Conservation (phyloP, 2,888 invertebrate genomes). For the Chamaedrilus cognettii region DNA sequence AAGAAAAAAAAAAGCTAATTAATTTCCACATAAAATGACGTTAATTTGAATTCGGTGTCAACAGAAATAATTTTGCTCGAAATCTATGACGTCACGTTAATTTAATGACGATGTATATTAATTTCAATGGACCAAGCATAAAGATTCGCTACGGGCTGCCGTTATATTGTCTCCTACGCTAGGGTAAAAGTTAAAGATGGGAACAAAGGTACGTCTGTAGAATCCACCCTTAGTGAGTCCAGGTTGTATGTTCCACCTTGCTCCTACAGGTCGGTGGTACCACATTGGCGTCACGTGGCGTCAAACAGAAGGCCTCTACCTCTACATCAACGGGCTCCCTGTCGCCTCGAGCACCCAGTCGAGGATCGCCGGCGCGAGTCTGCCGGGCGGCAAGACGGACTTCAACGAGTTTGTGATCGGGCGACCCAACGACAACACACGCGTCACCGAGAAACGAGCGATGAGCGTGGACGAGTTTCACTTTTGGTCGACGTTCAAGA, state of each 20-base stretch:
- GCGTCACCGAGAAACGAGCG: conserved; percentile 34
- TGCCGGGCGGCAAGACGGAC: not conserved
- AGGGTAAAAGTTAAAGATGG: no score
- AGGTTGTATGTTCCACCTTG: not conserved
- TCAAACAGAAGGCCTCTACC: conserved; percentile 40
- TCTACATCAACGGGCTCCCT: conserved; percentile 51
- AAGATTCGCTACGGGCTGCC: no score
- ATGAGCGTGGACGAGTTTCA: conserved; percentile 52
- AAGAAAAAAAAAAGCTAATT: no score
- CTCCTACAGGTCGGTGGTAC: conserved; percentile 46
- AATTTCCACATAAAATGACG: no score
- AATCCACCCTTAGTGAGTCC: no score
- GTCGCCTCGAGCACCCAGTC: conserved; percentile 19
- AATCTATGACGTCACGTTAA: no score
- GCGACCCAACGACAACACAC: conserved; percentile 43
- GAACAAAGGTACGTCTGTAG: no score
- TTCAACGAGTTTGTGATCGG: conserved; percentile 47
- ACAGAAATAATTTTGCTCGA: no score
- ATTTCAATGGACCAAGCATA: not conserved
- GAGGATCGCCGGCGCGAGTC: not conserved
- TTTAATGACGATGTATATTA: no score
- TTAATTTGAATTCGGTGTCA: no score
- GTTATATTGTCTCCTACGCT: no score
- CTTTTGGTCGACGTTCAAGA: conserved; percentile 49
- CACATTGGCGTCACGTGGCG: conserved; percentile 54